Base-by-base conservation (phyloP, 2,888 invertebrate species). In the Volucella inanis region DNA sequence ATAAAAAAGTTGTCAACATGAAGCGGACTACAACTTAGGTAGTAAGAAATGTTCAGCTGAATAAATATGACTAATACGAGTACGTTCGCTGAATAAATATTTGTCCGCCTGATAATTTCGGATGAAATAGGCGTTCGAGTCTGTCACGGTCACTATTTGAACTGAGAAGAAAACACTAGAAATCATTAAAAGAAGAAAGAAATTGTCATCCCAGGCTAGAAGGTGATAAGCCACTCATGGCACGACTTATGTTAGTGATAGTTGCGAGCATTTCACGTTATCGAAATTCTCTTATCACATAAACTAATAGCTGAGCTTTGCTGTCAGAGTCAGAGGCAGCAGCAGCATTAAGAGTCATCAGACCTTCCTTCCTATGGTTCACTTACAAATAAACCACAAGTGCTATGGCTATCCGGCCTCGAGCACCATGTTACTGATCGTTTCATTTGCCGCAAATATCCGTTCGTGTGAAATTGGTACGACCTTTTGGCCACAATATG, bases 1-100 rank as follows among this genome's bases (percentile, higher is more conserved):
- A 85, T 80, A 85, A 79, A 85, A 83, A 62, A 76, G 71, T 81
- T 85, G 85, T 85, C 85, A 85, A 72, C 81, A 77, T 77, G 77
- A 79, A 84, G 47, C 74, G 74, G 75, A 67, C 71, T 71, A 61
- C 43, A 84, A 67, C 49, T 47, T 38, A 59, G 49, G 57, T 55
- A 71, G 55, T 50, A 45, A 72, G 65, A 80, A 59, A 75, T 70
- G 74, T 12, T 76, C 80, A 52, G 80, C 59, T 50, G 65, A 76
- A 71, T 61, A 54, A 75, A 65, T 75, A 76, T 81, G 76, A 81
- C 76, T 81, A 85, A 85, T 72, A 55, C 43, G 38, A 31, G 59
- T 43, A 55, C 14, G 22, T 31, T 31, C 6, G 43, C 39, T 41
- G 49, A n/a, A 11, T 55, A 14, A 52, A 15, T 62, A 52, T 54